Evolutionary conservation across 2,888 invertebrate species (phyloP).

Genomic region (Ormia ochracea): DNA sequence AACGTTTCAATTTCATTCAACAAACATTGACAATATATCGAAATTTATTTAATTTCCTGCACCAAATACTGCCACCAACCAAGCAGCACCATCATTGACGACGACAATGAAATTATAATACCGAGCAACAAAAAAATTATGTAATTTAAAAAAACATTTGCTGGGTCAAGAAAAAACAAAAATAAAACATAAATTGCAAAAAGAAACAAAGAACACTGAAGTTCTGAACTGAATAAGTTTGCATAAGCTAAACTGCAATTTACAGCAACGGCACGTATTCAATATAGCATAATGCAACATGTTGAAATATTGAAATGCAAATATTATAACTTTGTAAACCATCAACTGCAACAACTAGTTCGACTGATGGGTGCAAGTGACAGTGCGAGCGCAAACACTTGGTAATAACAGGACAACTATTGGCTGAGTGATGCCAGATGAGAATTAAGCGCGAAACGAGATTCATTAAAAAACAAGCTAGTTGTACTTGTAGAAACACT

Average conservation of each 20-base stretch:
- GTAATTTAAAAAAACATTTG: not conserved
- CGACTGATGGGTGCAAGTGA: too few relatives aligned
- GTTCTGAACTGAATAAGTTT: slow-evolving; percentile 38
- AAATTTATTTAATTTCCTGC: slow-evolving; percentile 58
- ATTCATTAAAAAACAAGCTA: too few relatives aligned
- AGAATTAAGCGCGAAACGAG: too few relatives aligned
- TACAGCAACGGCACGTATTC: slow-evolving; percentile 61
- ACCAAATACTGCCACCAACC: slow-evolving; percentile 9
- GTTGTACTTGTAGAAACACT: too few relatives aligned
- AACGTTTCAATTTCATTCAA: slow-evolving; percentile 46
- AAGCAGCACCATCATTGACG: not conserved
- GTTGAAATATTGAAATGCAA: slow-evolving; percentile 59
- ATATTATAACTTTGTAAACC: slow-evolving; percentile 52
- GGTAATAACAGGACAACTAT: slow-evolving; percentile 3
- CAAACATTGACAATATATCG: slow-evolving; percentile 60
- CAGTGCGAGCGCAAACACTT: not conserved
- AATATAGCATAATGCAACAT: slow-evolving; percentile 62
- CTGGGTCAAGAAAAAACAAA: not conserved
- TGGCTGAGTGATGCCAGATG: too few relatives aligned
- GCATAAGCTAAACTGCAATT: slow-evolving; percentile 61
- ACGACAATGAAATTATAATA: slow-evolving; percentile 44
- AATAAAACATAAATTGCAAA: not conserved
- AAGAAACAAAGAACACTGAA: not conserved
- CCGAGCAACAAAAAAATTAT: not conserved
- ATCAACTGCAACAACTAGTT: slow-evolving; percentile 22